These are phyloP conservation scores for Ceratosolen solmsi DNA, from an alignment of 1,140 invertebrate species.

Conservation along the genomic window DNA sequence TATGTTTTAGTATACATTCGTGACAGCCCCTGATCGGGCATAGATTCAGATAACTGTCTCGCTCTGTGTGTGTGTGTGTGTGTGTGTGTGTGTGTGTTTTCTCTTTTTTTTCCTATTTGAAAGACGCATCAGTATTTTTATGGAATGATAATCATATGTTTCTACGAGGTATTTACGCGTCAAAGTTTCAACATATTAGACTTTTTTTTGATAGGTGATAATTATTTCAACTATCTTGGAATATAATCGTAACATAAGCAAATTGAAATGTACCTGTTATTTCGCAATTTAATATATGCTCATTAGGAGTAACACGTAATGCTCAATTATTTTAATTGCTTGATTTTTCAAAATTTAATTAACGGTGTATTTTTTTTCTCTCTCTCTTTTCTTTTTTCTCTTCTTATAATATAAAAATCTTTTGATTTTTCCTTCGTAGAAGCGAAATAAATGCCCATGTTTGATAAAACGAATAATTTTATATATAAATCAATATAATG, in stretches of 20 bases:
- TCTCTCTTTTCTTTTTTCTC: too few species aligned
- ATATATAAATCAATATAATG: too few species aligned
- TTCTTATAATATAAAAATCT: too few species aligned
- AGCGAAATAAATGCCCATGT: too few species aligned
- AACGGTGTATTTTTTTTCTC: too few species aligned
- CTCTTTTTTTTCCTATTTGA: not conserved
- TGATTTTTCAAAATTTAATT: not conserved
- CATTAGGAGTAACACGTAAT: not conserved
- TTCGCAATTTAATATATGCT: not conserved
- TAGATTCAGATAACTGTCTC: not conserved
- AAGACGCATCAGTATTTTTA: not conserved
- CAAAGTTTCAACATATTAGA: not conserved
- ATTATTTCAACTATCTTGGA: not conserved
- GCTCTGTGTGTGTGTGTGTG: too few species aligned
- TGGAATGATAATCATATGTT: not conserved
- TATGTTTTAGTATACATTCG: not conserved
- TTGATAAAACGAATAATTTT: too few species aligned
- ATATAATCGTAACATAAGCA: not conserved
- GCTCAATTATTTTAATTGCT: not conserved
- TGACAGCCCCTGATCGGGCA: constrained; percentile 13
- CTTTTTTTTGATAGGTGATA: not conserved
- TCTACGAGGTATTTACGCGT: not conserved
- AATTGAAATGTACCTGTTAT: not conserved
- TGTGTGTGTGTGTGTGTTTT: too few species aligned
- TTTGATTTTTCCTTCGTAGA: too few species aligned